Percentiles rank a stretch among this genome's conserved stretches.
Conservation (phyloP, 2,888 invertebrate genomes). For the Apamea anceps region DNA sequence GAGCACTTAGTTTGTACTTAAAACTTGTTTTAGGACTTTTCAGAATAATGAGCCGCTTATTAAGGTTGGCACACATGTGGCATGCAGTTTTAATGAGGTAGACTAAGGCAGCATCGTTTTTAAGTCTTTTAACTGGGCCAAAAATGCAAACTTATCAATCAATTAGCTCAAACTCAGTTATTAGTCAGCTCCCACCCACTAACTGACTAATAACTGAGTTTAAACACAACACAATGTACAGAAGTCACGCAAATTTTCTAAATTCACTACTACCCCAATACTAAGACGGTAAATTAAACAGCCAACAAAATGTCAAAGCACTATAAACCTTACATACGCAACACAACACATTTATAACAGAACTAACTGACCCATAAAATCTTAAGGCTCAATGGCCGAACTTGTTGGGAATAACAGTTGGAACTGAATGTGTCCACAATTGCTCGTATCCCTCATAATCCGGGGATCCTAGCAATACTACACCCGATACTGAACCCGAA, state of each 20-base stretch:
- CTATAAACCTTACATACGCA: constrained; percentile 4
- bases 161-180: neutral
- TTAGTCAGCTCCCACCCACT: too few relatives aligned
- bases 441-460: constrained; percentile 60
- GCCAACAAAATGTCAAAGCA: constrained; percentile 6
- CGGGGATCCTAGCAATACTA: constrained; percentile 55
- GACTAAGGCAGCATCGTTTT: neutral
- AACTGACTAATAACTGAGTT: neutral
- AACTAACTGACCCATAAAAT: constrained; percentile 50
- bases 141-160: neutral
- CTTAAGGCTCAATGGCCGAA: constrained; percentile 45
- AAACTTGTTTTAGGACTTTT: constrained; percentile 19
- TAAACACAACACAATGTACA: neutral
- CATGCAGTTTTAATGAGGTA: neutral
- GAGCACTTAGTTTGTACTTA: constrained; percentile 19
- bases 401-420: constrained; percentile 43
- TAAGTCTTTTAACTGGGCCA: neutral
- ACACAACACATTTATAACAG: constrained; percentile 27
- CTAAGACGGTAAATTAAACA: neutral
- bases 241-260: neutral
- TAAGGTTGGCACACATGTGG: constrained; percentile 19
- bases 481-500: constrained; percentile 39
- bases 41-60: constrained; percentile 2
- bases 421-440: constrained; percentile 60
- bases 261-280: neutral